phyloP scores from a whole-genome alignment of 1,140 invertebrate species.

The Euglossa dilemma region DNA sequence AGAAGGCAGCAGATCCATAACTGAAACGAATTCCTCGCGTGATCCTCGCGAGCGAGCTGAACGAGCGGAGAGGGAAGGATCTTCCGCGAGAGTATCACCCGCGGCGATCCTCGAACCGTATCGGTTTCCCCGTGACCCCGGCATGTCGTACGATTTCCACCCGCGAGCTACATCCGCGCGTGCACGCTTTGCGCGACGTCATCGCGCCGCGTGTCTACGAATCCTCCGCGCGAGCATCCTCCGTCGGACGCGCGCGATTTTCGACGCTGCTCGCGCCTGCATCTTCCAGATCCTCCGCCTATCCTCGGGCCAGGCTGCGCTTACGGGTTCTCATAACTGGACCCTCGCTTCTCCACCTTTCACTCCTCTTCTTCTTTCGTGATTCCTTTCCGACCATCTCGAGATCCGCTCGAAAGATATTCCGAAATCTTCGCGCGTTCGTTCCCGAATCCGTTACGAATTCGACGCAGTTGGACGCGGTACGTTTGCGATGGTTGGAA shows the following conservation, averaged over 20 bases:
- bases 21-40: not conserved
- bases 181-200: slow-evolving; percentile 33
- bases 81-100: not conserved
- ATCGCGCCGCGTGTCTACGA: slow-evolving; percentile 52
- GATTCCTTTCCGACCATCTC: too few species aligned
- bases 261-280: slow-evolving; percentile 57
- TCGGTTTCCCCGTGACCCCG: slow-evolving; percentile 53
- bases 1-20: not conserved
- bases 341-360: not conserved
- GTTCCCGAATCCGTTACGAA: not conserved
- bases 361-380: too few species aligned
- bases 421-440: too few species aligned
- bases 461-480: not conserved
- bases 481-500: not conserved
- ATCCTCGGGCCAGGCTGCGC: not conserved
- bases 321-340: not conserved
- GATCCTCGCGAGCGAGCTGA: not conserved
- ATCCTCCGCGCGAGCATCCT: slow-evolving; percentile 59
- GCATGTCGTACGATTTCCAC: slow-evolving; percentile 38
- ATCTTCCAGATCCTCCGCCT: slow-evolving; percentile 45
- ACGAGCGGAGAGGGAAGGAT: not conserved
- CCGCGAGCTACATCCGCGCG: slow-evolving; percentile 3
- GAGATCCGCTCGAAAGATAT: too few species aligned
- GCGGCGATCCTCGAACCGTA: slow-evolving; percentile 45
- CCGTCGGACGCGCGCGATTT: slow-evolving; percentile 58